Conservation (phyloP, 1,140 invertebrate species). For the Sitophilus oryzae region DNA sequence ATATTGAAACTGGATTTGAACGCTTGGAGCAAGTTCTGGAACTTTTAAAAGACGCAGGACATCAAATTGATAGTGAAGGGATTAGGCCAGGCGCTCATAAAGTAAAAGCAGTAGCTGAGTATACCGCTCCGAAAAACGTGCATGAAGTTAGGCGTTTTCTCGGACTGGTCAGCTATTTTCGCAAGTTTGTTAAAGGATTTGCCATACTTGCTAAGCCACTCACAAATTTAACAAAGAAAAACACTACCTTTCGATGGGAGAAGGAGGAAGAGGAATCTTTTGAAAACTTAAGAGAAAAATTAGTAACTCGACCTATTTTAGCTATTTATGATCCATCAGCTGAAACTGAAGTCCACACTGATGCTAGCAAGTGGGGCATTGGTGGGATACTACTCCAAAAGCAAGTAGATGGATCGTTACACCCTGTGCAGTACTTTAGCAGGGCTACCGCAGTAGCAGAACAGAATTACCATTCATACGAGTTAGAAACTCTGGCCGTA, state of each 20-base stretch:
- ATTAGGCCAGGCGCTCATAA: conserved; percentile 35
- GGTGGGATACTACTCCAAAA: conserved; percentile 9
- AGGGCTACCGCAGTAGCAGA: neutral
- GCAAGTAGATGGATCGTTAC: too few species aligned
- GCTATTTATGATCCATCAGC: neutral
- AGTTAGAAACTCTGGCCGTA: conserved; percentile 33
- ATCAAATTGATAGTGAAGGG: conserved; percentile 27
- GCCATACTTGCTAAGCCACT: conserved; percentile 6
- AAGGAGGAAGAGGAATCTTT: conserved; percentile 4
- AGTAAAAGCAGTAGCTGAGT: conserved; percentile 33
- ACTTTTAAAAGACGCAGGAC: conserved; percentile 19
- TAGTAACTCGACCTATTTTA: conserved; percentile 1
- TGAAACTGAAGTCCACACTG: conserved; percentile 1
- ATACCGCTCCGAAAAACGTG: conserved; percentile 34
- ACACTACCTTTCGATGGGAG: conserved; percentile 1
- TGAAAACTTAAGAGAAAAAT: conserved; percentile 1
- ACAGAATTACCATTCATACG: conserved; percentile 38
- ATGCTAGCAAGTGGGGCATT: neutral
- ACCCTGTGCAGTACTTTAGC: too few species aligned
- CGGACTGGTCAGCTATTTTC: conserved; percentile 38
- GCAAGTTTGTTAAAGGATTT: conserved; percentile 32
- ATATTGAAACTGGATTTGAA: neutral
- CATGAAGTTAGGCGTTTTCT: conserved; percentile 33
- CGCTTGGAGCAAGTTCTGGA: conserved; percentile 2
- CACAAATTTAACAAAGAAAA: conserved; percentile 16